Evolutionary conservation across 1,140 invertebrate species (phyloP).

Genomic region (Drosophila quadrilineata): DNA sequence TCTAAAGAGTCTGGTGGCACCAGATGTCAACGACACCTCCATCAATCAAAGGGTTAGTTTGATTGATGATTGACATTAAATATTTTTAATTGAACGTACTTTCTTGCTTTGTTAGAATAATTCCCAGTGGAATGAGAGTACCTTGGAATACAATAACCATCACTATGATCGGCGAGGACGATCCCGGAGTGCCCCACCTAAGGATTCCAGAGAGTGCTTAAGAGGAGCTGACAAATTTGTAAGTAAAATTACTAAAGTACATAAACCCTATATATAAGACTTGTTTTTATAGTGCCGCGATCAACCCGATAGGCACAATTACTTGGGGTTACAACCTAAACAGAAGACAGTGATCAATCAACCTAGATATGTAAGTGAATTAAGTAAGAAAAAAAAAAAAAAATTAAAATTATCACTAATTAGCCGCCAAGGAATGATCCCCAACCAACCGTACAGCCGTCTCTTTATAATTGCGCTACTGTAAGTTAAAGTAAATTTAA

Average conservation of each 20-base stretch:
- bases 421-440: no score
- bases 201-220: not conserved
- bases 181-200: conserved; percentile 13
- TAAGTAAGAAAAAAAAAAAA: not conserved
- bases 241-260: not conserved
- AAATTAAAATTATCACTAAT: no score
- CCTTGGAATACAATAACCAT: no score
- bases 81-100: no score
- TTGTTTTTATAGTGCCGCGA: not conserved
- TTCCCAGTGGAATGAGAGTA: no score
- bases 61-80: no score
- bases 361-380: no score
- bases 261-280: not conserved
- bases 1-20: no score
- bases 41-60: no score
- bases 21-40: no score
- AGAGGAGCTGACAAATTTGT: conserved; percentile 2
- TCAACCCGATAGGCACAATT: not conserved
- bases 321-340: not conserved
- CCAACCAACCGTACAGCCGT: not conserved
- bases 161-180: not conserved
- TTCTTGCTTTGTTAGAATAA: no score
- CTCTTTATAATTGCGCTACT: not conserved
- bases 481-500: not conserved
- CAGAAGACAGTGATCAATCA: no score